These are phyloP conservation scores for Hormiphora californensis DNA, from an alignment of 37 sponge, comb jelly and placozoan species.

Conservation along the genomic window DNA sequence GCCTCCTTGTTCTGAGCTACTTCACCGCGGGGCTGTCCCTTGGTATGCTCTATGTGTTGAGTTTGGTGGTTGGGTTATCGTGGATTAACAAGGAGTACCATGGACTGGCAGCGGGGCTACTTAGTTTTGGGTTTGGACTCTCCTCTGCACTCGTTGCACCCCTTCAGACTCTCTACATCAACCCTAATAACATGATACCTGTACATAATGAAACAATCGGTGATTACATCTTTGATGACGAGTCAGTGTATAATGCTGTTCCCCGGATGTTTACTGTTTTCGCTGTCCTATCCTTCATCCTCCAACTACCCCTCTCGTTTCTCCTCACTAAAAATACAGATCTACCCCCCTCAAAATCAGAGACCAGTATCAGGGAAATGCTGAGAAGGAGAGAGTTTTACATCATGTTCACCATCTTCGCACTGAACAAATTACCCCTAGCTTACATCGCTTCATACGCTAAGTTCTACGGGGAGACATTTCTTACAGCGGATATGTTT, in stretches of 20 bases:
- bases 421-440: not conserved
- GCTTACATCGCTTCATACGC: conserved; percentile 33
- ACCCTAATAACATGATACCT: conserved; percentile 4
- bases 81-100: not conserved
- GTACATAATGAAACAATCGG: not conserved
- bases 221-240: not conserved
- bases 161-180: not conserved
- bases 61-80: not conserved
- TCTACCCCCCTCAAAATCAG: too few species aligned
- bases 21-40: not conserved
- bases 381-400: not conserved
- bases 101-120: conserved; percentile 6
- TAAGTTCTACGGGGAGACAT: conserved; percentile 23
- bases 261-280: not conserved
- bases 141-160: not conserved
- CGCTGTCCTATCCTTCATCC: not conserved
- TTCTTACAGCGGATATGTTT: not conserved
- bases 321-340: not conserved
- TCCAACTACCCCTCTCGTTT: not conserved
- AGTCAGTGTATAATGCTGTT: not conserved
- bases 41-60: not conserved
- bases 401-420: conserved; percentile 5
- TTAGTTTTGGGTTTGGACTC: conserved; percentile 16
- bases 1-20: not conserved
- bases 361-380: not conserved